These are phyloP conservation scores for Bedellia somnulentella DNA, from an alignment of 2,888 invertebrate species.

Conservation along the genomic window DNA sequence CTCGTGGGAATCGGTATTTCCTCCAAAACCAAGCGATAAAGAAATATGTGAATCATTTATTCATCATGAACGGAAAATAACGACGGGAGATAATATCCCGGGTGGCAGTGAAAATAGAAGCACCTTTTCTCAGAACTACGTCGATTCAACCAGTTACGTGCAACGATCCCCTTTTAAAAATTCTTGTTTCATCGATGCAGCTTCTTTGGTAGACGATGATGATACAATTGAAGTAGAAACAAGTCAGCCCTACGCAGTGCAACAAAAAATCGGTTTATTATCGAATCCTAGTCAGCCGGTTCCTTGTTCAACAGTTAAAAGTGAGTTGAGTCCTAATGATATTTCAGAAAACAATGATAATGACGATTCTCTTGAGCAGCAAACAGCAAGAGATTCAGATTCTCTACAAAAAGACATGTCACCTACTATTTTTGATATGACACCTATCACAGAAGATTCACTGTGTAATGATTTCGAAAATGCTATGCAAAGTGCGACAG, in stretches of 20 bases:
- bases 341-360: conserved; percentile 39
- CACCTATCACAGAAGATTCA: conserved; percentile 32
- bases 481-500: no score
- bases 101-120: neutral
- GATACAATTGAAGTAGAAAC: conserved; percentile 16
- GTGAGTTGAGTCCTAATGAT: conserved; percentile 29
- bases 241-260: conserved; percentile 10
- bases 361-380: conserved; percentile 42
- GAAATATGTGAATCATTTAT: conserved; percentile 44
- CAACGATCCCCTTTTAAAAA: conserved; percentile 26
- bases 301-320: conserved; percentile 26
- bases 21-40: conserved; percentile 35
- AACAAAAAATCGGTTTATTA: conserved; percentile 13
- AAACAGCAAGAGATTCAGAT: conserved; percentile 27
- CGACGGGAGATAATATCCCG: conserved; percentile 16
- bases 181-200: conserved; percentile 77
- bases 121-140: conserved; percentile 22
- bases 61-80: conserved; percentile 27
- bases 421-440: conserved; percentile 40
- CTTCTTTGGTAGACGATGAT: conserved; percentile 72
- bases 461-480: conserved; percentile 21
- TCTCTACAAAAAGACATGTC: conserved; percentile 34
- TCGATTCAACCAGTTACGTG: conserved; percentile 28
- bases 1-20: conserved; percentile 67
- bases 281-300: conserved; percentile 26